A percentile compares a stretch with the other conserved stretches of the same genome.
Evolutionary conservation across 1,140 invertebrate species (phyloP).

Genomic region (Euglossa dilemma): DNA sequence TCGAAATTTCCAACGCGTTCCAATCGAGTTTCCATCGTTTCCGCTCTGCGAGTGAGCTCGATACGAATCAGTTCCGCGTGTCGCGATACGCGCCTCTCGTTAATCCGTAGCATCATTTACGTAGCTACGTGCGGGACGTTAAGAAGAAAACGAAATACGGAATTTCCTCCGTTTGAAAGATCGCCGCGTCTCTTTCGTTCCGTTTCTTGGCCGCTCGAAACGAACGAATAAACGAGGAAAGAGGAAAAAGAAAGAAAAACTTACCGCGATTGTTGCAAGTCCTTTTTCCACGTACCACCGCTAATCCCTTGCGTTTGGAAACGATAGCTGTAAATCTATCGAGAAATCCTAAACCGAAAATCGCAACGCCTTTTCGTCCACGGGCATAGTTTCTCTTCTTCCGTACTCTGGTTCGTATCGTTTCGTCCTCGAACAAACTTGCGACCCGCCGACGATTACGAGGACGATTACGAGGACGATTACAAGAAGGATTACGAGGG

Average conservation of each 20-base stretch:
- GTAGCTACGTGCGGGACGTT: too few relatives aligned
- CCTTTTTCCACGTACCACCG: constrained; percentile 10
- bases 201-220: too few relatives aligned
- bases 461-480: background rate
- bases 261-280: constrained; percentile 39
- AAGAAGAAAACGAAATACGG: too few relatives aligned
- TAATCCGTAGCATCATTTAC: constrained; percentile 17
- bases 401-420: background rate
- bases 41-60: background rate
- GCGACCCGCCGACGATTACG: background rate
- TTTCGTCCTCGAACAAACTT: background rate
- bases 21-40: background rate
- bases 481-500: background rate
- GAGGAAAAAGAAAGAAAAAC: constrained; percentile 16
- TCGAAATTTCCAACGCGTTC: background rate
- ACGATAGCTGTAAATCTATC: constrained; percentile 3
- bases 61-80: background rate
- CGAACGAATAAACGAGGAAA: too few relatives aligned
- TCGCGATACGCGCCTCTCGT: background rate
- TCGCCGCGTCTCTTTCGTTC: too few relatives aligned
- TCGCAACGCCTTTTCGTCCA: constrained; percentile 38
- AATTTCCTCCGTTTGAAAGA: too few relatives aligned
- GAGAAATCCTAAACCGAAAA: constrained; percentile 38
- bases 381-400: constrained; percentile 43
- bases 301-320: background rate